Evolutionary conservation across 1,140 invertebrate species (phyloP).

Genomic region (Brachionus paranguensis): DNA sequence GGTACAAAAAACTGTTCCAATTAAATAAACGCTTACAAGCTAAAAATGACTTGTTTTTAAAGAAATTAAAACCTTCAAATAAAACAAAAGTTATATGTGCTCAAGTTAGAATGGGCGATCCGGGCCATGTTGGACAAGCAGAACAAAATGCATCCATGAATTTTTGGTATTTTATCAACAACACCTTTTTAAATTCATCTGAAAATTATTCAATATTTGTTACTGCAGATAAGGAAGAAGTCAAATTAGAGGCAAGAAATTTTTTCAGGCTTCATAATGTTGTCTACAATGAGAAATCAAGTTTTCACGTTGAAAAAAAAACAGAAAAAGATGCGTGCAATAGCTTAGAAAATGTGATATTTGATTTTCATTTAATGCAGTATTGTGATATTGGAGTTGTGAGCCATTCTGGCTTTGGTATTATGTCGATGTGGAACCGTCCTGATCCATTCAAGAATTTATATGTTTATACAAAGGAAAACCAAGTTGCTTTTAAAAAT

Average conservation of each 20-base stretch:
- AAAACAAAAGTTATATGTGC: constrained; percentile 11
- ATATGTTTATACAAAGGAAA: neutral
- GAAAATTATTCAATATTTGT: constrained; percentile 9
- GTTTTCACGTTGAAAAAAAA: neutral
- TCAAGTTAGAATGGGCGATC: constrained; percentile 29
- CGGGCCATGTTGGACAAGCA: neutral
- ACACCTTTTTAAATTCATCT: neutral
- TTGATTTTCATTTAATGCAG: constrained; percentile 32
- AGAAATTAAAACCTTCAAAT: neutral
- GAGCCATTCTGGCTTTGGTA: neutral
- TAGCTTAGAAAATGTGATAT: neutral
- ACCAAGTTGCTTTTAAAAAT: neutral
- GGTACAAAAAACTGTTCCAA: neutral
- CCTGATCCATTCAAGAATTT: constrained; percentile 5
- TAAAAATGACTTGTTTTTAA: neutral
- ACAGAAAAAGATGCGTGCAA: neutral
- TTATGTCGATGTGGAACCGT: neutral
- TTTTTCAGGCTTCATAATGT: neutral
- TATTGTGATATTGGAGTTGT: constrained; percentile 5
- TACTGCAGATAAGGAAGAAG: neutral
- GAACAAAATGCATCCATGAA: neutral
- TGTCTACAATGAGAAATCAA: neutral
- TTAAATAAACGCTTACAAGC: neutral
- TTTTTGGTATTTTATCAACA: neutral
- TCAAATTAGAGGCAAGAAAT: neutral